These are phyloP conservation scores for Apis mellifera DNA, from an alignment of 1,140 invertebrate species.

Conservation along the genomic window Amel_HAv3.1 CM009933.2:9928501-9929000, in stretches of 20 bases:
- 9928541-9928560: not conserved
- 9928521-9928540: not conserved
- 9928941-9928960: not conserved
- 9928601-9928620: not conserved
- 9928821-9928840: not conserved
- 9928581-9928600: not conserved
- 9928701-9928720: no score
- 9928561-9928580: not conserved
- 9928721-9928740: no score
- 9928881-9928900: no score
- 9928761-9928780: not conserved
- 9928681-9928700: not conserved
- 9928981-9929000: not conserved
- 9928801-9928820: not conserved
- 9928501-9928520: slow-evolving; percentile 19
- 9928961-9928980: not conserved
- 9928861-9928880: not conserved
- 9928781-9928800: not conserved
- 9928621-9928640: not conserved
- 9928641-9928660: not conserved
- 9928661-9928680: not conserved
- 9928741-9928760: not conserved
- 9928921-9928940: not conserved
- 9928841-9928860: not conserved
- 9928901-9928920: not conserved